Conservation (phyloP, 1,140 invertebrate genomes). For the Drosophila ambigua region DNA sequence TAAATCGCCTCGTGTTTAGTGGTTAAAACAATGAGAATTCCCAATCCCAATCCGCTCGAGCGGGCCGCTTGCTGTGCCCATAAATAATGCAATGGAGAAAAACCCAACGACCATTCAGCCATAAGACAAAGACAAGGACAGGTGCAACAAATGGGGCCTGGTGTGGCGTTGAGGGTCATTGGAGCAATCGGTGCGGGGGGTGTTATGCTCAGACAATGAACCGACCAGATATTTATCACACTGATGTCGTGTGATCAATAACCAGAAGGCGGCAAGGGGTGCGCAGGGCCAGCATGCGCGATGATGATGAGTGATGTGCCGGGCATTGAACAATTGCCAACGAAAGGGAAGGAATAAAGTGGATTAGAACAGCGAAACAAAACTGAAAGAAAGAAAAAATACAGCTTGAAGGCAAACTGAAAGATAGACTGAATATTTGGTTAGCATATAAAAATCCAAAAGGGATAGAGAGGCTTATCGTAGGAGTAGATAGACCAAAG, state of each 20-base stretch:
- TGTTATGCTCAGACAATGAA: constrained; percentile 38
- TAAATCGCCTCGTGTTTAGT: constrained; percentile 44
- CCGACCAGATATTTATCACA: constrained; percentile 47
- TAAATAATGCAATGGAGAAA: constrained; percentile 45
- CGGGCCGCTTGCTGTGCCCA: constrained; percentile 38
- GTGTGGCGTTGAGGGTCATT: neutral
- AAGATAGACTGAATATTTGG: too few relatives aligned
- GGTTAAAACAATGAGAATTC: constrained; percentile 33
- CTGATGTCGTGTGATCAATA: constrained; percentile 44
- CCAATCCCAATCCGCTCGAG: neutral
- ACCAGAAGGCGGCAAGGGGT: neutral
- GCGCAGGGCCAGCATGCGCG: neutral
- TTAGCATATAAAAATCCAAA: too few relatives aligned
- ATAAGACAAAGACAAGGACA: constrained; percentile 41
- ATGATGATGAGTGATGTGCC: constrained; percentile 37
- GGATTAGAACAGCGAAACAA: neutral
- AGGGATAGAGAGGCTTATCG: too few relatives aligned
- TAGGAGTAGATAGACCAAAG: too few relatives aligned
- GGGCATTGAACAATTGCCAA: constrained; percentile 10
- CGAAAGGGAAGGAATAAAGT: constrained; percentile 8
- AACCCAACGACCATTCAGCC: constrained; percentile 29
- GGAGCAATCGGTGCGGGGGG: constrained; percentile 5
- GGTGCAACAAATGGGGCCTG: constrained; percentile 22
- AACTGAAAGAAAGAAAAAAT: too few relatives aligned
- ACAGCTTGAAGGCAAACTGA: too few relatives aligned